A percentile compares a stretch with the other conserved stretches of the same genome.
These are phyloP conservation scores for Tiliqua scincoides DNA, from an alignment of 2,113 vertebrate species.

Conservation along the genomic window DNA sequence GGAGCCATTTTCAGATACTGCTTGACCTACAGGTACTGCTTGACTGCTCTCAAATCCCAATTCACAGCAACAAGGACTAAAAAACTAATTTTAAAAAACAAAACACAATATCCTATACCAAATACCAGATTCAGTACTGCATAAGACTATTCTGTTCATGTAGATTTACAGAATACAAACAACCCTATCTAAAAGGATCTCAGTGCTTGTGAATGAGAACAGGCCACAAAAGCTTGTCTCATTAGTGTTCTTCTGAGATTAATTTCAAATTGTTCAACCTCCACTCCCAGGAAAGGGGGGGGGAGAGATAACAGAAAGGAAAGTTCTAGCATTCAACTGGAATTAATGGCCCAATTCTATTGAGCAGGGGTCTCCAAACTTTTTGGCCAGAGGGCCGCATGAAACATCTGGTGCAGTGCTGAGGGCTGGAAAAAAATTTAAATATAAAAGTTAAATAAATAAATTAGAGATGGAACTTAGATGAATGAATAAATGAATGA, in stretches of 20 bases:
- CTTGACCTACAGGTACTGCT: neutral
- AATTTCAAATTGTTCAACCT: neutral
- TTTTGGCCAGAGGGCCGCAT: too few species aligned
- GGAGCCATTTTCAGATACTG: neutral
- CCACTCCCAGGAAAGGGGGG: neutral
- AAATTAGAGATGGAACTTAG: too few species aligned
- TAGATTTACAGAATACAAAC: neutral
- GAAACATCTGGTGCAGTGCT: too few species aligned
- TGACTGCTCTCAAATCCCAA: neutral
- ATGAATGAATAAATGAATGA: too few species aligned
- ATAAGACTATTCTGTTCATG: neutral
- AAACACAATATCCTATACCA: neutral
- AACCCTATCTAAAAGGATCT: neutral
- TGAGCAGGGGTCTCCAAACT: too few species aligned
- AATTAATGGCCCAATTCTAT: neutral
- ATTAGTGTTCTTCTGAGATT: conserved; percentile 34
- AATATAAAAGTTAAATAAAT: too few species aligned
- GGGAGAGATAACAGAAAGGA: conserved; percentile 10
- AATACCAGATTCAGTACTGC: neutral
- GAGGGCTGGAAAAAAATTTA: too few species aligned
- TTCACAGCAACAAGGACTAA: neutral
- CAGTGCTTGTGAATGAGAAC: neutral
- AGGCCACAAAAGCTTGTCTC: conserved; percentile 23
- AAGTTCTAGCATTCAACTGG: neutral
- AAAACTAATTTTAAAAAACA: neutral